Evolutionary conservation across 2,113 vertebrate species (phyloP), one percentile per base, ranked within the genome.

Genomic region (Todiramphus saurophagus): DNA sequence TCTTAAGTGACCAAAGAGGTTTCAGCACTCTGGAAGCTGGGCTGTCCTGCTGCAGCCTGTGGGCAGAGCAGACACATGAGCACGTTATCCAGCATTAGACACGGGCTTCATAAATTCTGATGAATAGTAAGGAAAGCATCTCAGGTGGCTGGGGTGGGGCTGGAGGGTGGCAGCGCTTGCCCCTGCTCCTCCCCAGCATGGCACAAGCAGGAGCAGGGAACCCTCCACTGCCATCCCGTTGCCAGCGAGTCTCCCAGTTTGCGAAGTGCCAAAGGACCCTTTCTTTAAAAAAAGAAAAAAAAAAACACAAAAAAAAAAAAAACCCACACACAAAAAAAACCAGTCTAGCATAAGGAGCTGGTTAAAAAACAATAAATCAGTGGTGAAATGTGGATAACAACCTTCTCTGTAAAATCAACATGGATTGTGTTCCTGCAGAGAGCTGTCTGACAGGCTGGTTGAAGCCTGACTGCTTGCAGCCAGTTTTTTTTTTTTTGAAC

Each of bases 291-390:
- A 87, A 56, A 63, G 63, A 75, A 78, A 50, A 17, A 13, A 35
- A 37, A 9, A 9, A 59, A 12, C 2, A 15, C 16, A 16, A 25
- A 62, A 37, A 25, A 62, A 15, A 35, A 33, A 37, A 25, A 62
- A 15, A 35, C 20, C 48, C 21, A 21, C 51, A 53, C 51, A 53
- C 51, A 53, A 10, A 53, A 13, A 53, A 73, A 75, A 31, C 55
- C 35, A 81, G 63, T 63, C 95, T 74, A 94, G 96, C 98, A 98
- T 98, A 98, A 98, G 98, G 98, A 98, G 97, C 98, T 98, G 98
- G 98, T 98, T 98, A 98, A 98, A 98, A 98, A 97, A 96, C 98
- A 98, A 98, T 98, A 98, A 98, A 98, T 98, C 98, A 98, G 97
- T 97, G 97, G 97, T 98, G 98, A 98, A 98, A 98, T 98, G 97